Evolutionary conservation across 2,888 invertebrate species (phyloP), one percentile per base, ranked within the genome.

Genomic region (Diarsia dahlii): DNA sequence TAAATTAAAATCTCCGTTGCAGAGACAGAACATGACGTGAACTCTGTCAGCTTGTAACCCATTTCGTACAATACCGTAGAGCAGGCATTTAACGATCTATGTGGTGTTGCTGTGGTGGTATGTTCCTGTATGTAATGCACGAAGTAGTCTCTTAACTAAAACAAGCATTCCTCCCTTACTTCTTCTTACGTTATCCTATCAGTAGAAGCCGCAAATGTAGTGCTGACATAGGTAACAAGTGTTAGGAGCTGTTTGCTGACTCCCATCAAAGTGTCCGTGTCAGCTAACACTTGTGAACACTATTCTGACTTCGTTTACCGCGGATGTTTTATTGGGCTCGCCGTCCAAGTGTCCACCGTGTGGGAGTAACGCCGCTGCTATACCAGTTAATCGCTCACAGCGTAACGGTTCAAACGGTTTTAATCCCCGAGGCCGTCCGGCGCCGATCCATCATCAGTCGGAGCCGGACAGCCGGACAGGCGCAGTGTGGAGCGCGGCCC

Each of bases 401-500:
- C 50, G 20, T 60, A 62, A 63, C 58, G 39, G 73, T 63, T 60
- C 63, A 28, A 58, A 58, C 18, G 60, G 58, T 46, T 54, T 58
- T 67, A 84, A 67, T 67, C 60, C 28, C 15, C 4, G 56, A 18
- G 52, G 74, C 56, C 48, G 5, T n/a, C 18, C 52, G n/a, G 48
- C 39, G n/a, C n/a, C 71, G 60, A 76, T 80, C 66, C 70, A 71
- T 84, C 72, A 76, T 73, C 52, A 56, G 28, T 58, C 46, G 73
- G 13, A 34, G 15, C 28, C 28, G 74, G 54, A 46, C 34, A 76
- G 34, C n/a, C 54, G 48, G 65, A 45, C 65, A 64, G 46, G 28
- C 75, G 46, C 13, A 69, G 60, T 62, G 46, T 63, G 39, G 20
- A 60, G 39, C 23, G 15, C 12, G 45, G 65, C 18, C 39, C 65